phyloP scores from a whole-genome alignment of 2,113 vertebrate genomes.

The Tupaia tana region DNA sequence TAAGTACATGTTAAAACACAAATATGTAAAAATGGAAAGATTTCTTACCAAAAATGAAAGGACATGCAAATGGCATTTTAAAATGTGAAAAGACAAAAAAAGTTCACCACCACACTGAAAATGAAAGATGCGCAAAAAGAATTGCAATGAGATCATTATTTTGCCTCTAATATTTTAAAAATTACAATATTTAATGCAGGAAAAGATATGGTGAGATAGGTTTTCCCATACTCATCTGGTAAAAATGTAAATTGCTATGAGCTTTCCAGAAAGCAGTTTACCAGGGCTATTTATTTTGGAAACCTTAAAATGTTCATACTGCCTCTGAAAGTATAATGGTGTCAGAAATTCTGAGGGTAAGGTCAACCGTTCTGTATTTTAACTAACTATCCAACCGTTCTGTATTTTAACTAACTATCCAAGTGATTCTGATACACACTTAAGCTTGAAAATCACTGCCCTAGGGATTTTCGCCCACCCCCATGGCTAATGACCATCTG shows the following conservation, averaged over 20 bases:
- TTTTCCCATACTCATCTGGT: neutral
- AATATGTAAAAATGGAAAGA: neutral
- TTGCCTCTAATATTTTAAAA: conserved; percentile 19
- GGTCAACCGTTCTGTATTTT: neutral
- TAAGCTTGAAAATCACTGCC: neutral
- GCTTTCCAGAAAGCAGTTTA: conserved; percentile 43
- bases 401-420: conserved; percentile 18
- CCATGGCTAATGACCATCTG: neutral
- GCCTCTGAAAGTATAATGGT: neutral
- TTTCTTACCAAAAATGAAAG: conserved; percentile 36
- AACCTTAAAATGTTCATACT: conserved; percentile 13
- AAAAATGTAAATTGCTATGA: conserved; percentile 31
- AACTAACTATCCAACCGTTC: neutral
- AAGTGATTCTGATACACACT: neutral
- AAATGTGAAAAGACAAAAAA: neutral
- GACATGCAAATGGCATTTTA: neutral
- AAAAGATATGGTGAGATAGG: neutral
- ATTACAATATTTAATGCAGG: neutral
- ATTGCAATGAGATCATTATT: neutral
- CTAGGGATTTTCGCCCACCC: neutral
- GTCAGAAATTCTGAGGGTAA: neutral
- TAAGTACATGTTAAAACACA: conserved; percentile 51
- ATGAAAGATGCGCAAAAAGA: conserved; percentile 24
- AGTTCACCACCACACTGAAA: neutral
- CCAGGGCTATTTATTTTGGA: neutral